These are phyloP conservation scores for Drosophila meridiana DNA, from an alignment of 2,888 invertebrate species.

Conservation along the genomic window DNA sequence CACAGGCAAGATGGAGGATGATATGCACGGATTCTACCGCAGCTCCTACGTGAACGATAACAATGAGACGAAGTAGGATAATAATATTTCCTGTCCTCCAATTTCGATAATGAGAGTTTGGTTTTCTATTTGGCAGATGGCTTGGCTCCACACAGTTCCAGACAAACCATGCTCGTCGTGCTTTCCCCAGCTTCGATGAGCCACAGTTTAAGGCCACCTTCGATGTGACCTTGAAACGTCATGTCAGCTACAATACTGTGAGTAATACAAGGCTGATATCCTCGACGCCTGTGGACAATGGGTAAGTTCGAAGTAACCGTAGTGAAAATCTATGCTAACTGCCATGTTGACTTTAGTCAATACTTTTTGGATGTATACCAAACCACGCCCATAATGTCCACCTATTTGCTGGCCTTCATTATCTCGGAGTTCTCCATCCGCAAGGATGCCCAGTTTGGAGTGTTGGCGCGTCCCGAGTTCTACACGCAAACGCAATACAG, in stretches of 20 bases:
- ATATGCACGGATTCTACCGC: slow-evolving; percentile 86
- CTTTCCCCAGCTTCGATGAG: slow-evolving; percentile 93
- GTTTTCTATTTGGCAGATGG: slow-evolving; percentile 84
- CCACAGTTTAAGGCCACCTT: slow-evolving; percentile 90
- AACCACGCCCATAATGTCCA: slow-evolving; percentile 88
- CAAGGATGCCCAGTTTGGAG: slow-evolving; percentile 81
- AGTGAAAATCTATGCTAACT: background rate
- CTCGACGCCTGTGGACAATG: slow-evolving; percentile 24
- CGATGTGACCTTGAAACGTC: slow-evolving; percentile 84
- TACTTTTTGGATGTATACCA: slow-evolving; percentile 77
- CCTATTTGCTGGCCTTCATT: slow-evolving; percentile 92
- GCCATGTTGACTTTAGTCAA: slow-evolving; percentile 30
- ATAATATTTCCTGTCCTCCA: background rate
- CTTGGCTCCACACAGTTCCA: slow-evolving; percentile 90
- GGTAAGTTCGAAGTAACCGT: slow-evolving; percentile 63
- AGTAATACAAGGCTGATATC: slow-evolving; percentile 72
- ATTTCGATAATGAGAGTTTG: too few relatives aligned
- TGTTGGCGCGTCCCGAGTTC: slow-evolving; percentile 90
- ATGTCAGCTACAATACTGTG: slow-evolving; percentile 73
- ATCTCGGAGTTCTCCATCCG: slow-evolving; percentile 87
- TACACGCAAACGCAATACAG: slow-evolving; percentile 89
- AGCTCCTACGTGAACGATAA: slow-evolving; percentile 83
- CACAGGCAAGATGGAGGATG: slow-evolving; percentile 86
- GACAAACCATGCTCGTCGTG: slow-evolving; percentile 88
- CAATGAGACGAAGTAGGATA: slow-evolving; percentile 78